Base-by-base conservation (phyloP, 2,888 invertebrate species). In the Lomographa bimaculata region DNA sequence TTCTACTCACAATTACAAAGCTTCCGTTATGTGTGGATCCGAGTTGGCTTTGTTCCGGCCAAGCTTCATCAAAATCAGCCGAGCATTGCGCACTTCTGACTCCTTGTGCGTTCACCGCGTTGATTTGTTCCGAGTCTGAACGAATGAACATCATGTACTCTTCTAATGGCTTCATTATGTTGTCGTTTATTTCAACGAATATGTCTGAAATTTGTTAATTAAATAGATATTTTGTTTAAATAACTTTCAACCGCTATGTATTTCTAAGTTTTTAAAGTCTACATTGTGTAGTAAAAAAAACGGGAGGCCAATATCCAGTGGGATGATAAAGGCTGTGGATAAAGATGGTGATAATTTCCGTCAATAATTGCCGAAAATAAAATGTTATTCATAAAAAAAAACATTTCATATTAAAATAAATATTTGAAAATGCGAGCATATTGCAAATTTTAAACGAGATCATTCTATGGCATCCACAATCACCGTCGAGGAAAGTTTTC, bases 81-180 rank as follows among this genome's bases (percentile, higher is more conserved):
- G 95, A 95, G 74, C 97, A 97, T 61, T 96, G 95, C 0, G 96
- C 96, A 66, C 95, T 95, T 41, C 96, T 90, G 0, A 97, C 94
- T 0, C 97, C 97, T 57, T 94, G 94, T 0, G 96, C 93, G 70
- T 95, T 96, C 5, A 95, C 94, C n/a, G 95, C 96, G 40, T 95
- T 93, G 9, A 97, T 95, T 54, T 95, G 95, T 70, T 96, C 95
- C 9, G 95, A 93, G 35, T 94, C 95, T 6, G 93, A 93, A 59
- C 95, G 94, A 2, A 95, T 96, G 72, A 96, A 96, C n/a, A 96
- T 80, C 96, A 97, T 96, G 76, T 97, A 97, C 65, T 97, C 97
- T 76, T 97, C 96, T 27, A 97, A 77, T 0, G 97, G 97, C 64
- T 96, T 96, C 94, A 97, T 96, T 38, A 90, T 87, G 53, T 94